phyloP scores from a whole-genome alignment of 2,113 vertebrate genomes.

The Elgaria multicarinata region DNA sequence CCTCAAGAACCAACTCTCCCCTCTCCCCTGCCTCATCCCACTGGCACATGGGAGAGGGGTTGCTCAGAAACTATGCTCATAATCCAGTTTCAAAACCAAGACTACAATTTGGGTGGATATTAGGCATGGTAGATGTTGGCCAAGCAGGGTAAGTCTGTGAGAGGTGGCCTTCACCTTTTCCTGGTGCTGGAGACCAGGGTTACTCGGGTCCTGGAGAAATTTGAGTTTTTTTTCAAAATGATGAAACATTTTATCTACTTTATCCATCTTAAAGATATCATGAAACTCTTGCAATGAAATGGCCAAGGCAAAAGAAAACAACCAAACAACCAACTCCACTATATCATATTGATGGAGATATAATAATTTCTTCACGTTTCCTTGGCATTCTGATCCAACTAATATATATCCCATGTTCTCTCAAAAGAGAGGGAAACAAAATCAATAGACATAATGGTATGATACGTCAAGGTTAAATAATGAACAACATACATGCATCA shows the following conservation, averaged over 20 bases:
- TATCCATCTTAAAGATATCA: neutral
- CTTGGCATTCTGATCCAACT: neutral
- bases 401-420: neutral
- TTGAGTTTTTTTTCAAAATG: neutral
- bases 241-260: neutral
- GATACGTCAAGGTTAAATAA: neutral
- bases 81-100: neutral
- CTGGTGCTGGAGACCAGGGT: neutral
- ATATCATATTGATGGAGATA: neutral
- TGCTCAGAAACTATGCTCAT: neutral
- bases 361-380: neutral
- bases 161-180: neutral
- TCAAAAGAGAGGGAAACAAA: neutral
- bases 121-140: neutral
- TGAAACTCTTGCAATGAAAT: neutral
- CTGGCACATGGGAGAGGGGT: neutral
- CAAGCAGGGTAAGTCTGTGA: neutral
- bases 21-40: neutral
- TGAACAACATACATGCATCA: neutral
- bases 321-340: neutral
- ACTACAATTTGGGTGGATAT: neutral
- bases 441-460: neutral
- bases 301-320: neutral
- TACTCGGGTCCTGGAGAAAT: neutral
- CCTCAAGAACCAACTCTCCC: neutral